Conservation (phyloP, 2,797 vertebrate genomes). For the Spinus pinus region DNA sequence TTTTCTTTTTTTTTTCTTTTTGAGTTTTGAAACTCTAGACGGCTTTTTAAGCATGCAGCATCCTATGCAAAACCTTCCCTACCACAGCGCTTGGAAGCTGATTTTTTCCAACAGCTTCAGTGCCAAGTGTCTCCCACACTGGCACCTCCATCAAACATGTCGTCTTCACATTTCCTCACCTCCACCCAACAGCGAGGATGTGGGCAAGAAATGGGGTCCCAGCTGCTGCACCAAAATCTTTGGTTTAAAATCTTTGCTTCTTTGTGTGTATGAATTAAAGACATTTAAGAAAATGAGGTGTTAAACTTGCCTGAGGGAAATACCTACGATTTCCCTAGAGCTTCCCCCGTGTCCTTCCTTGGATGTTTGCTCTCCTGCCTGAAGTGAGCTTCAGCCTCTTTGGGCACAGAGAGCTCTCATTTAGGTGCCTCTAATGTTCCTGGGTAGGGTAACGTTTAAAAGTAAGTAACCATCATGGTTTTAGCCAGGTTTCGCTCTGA, state of each 20-base stretch:
- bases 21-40: neutral
- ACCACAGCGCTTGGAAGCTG: neutral
- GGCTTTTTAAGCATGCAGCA: neutral
- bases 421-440: fast-evolving
- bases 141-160: neutral
- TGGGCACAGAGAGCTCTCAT: neutral
- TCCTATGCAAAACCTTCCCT: neutral
- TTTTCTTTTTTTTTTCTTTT: no score
- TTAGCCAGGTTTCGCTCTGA: conserved; percentile 40
- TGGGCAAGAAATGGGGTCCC: neutral
- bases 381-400: neutral
- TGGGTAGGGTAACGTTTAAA: neutral
- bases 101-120: neutral
- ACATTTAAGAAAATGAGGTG: neutral
- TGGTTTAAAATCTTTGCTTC: neutral
- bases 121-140: neutral
- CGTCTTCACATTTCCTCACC: neutral
- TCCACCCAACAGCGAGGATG: neutral
- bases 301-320: neutral
- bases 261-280: neutral
- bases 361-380: neutral
- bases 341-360: neutral
- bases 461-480: neutral
- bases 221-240: neutral
- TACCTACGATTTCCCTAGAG: neutral